A percentile compares a stretch with the other conserved stretches of the same genome.
These are phyloP conservation scores for Marmota monax DNA, from an alignment of 2,113 vertebrate genomes.

Conservation along the genomic window DNA sequence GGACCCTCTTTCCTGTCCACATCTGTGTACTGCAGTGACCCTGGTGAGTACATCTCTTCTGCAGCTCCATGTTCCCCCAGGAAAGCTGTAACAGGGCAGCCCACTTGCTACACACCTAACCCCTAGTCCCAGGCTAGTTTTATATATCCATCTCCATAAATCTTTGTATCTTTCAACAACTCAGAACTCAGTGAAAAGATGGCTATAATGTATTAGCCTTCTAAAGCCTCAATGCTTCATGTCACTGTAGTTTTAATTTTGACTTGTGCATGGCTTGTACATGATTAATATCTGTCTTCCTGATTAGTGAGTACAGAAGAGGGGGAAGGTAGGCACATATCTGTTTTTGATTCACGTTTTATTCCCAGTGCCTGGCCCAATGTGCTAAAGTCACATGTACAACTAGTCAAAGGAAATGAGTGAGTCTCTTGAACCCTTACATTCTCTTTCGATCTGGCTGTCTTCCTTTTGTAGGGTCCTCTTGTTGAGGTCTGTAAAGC, in stretches of 20 bases:
- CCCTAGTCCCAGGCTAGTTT: neutral
- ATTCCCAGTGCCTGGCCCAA: neutral
- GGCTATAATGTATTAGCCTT: neutral
- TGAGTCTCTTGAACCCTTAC: neutral
- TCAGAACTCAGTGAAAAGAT: neutral
- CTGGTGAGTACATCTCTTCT: neutral
- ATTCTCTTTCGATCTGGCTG: neutral
- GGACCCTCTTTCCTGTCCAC: neutral
- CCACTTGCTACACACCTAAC: no score
- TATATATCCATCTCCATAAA: neutral
- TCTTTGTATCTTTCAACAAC: neutral
- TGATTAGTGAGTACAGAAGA: neutral
- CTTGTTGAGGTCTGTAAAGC: neutral
- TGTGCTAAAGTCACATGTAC: neutral
- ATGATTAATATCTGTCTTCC: neutral
- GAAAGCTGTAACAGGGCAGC: neutral
- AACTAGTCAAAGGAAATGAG: neutral
- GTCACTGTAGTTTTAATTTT: neutral
- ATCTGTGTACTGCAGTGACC: neutral
- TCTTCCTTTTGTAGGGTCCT: neutral
- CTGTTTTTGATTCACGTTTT: neutral
- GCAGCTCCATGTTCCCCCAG: neutral
- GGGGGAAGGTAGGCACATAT: rapidly evolving
- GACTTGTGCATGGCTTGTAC: neutral
- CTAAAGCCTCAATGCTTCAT: neutral